Conservation (phyloP, 2,888 invertebrate genomes). For the Temnothorax rugatulus region DNA sequence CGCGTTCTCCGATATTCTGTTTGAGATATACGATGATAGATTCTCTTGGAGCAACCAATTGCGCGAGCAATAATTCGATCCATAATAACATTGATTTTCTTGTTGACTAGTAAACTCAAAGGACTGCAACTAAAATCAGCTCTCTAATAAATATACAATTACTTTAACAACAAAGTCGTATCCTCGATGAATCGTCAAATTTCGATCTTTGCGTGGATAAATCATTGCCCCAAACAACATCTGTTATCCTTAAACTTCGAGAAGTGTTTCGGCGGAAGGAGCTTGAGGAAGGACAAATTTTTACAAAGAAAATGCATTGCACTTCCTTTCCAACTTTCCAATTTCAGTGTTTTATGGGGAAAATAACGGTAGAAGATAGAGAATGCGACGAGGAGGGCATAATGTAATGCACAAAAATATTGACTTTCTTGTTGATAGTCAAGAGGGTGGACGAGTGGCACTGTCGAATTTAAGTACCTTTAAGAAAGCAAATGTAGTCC, state of each 20-base stretch:
- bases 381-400: conserved; percentile 46
- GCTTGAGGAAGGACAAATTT: conserved; percentile 28
- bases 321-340: conserved; percentile 49
- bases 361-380: conserved; percentile 19
- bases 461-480: conserved; percentile 35
- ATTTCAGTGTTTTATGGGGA: conserved; percentile 60
- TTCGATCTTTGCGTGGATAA: conserved; percentile 19
- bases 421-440: conserved; percentile 72
- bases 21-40: neutral
- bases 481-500: conserved; percentile 28
- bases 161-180: neutral
- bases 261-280: conserved; percentile 1
- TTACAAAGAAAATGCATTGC: conserved; percentile 63
- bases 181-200: conserved; percentile 7
- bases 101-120: conserved; percentile 25
- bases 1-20: conserved; percentile 20
- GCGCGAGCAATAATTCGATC: conserved; percentile 10
- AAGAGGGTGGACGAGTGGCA: conserved; percentile 23
- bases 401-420: conserved; percentile 68
- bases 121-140: neutral
- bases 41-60: conserved; percentile 11
- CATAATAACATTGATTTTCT: conserved; percentile 1
- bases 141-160: conserved; percentile 13
- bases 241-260: neutral
- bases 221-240: conserved; percentile 18